Conservation (phyloP, 1,140 invertebrate species). For the Stegodyphus mimosarum region DNA sequence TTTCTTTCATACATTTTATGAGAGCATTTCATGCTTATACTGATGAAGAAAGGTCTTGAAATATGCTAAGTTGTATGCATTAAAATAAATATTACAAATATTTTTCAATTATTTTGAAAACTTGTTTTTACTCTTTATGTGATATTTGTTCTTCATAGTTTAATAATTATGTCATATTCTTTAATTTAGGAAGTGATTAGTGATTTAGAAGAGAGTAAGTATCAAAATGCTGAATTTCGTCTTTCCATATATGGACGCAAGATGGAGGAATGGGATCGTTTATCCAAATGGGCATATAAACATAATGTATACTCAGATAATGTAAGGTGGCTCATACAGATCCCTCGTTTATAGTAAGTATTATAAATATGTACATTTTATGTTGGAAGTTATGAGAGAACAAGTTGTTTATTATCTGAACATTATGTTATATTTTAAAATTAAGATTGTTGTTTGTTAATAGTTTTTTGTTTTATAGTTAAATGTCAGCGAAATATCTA, state of each 20-base stretch:
- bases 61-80: neutral
- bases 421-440: neutral
- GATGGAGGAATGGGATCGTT: conserved; percentile 93
- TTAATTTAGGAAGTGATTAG: conserved; percentile 81
- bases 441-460: neutral
- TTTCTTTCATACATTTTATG: neutral
- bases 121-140: neutral
- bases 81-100: neutral
- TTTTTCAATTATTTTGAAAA: neutral
- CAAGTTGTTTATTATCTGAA: neutral
- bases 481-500: neutral
- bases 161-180: neutral
- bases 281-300: conserved; percentile 95
- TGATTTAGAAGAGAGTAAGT: conserved; percentile 99
- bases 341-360: conserved; percentile 95
- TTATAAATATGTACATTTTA: neutral
- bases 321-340: conserved; percentile 96
- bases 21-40: neutral
- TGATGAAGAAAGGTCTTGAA: neutral
- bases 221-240: conserved; percentile 96
- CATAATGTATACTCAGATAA: conserved; percentile 93
- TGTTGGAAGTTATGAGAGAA: too few relatives aligned
- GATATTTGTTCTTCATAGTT: neutral
- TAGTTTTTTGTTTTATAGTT: neutral
- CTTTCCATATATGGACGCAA: conserved; percentile 98